Conservation (phyloP, 2,113 vertebrate species). For the Polyodon spathula region DNA sequence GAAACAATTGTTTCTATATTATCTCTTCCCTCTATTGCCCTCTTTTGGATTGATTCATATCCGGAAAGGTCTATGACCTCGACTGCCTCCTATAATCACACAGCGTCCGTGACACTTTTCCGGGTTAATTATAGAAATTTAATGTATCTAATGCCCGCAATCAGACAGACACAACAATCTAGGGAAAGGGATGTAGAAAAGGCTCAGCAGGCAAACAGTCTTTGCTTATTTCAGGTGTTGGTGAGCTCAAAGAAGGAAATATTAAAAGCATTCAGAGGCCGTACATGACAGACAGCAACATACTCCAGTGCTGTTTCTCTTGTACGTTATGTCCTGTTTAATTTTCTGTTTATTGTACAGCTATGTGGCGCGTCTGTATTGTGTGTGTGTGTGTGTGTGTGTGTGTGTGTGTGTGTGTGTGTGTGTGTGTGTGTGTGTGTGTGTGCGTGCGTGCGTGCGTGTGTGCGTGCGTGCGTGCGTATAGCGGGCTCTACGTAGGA, state of each 20-base stretch:
- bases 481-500: too few relatives aligned
- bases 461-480: too few relatives aligned
- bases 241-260: constrained; percentile 38
- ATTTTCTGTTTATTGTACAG: too few relatives aligned
- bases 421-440: too few relatives aligned
- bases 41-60: too few relatives aligned
- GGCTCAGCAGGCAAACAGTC: constrained; percentile 34
- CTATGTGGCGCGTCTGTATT: too few relatives aligned
- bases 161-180: constrained; percentile 66
- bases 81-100: constrained; percentile 46
- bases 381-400: too few relatives aligned
- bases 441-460: too few relatives aligned
- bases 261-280: constrained; percentile 17
- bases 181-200: constrained; percentile 61
- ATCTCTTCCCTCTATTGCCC: constrained; percentile 15
- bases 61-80: too few relatives aligned
- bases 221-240: constrained; percentile 56
- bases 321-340: too few relatives aligned
- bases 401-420: too few relatives aligned
- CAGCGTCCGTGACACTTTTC: constrained; percentile 67
- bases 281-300: neutral
- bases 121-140: constrained; percentile 65
- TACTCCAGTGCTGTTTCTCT: neutral
- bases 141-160: constrained; percentile 50
- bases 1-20: constrained; percentile 1